Base-by-base conservation (phyloP, 2,797 vertebrate genomes). In the Gastrophryne carolinensis region DNA sequence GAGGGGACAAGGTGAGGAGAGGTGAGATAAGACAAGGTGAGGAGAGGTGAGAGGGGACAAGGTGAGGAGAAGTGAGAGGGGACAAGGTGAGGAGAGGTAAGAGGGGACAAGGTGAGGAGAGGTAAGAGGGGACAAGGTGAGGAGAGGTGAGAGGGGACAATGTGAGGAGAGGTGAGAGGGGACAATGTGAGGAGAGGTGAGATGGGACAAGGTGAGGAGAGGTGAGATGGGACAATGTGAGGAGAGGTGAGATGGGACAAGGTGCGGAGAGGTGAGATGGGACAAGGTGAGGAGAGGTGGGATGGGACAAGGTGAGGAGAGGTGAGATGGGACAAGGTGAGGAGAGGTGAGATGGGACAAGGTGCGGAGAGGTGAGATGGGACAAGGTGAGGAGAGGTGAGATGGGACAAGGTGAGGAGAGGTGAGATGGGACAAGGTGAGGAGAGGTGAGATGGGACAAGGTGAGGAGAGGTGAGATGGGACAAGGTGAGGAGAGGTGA, bases 141-240 rank as follows among this genome's bases (percentile, higher is more conserved):
- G n/a, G n/a, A n/a, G n/a, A n/a, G n/a, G n/a, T n/a, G n/a, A n/a
- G n/a, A n/a, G n/a, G n/a, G n/a, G n/a, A n/a, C n/a, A n/a, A n/a
- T n/a, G n/a, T n/a, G n/a, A n/a, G n/a, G n/a, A n/a, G n/a, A n/a
- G n/a, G n/a, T n/a, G n/a, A n/a, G n/a, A n/a, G n/a, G n/a, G n/a
- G n/a, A n/a, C n/a, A n/a, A n/a, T n/a, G n/a, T n/a, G n/a, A n/a
- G n/a, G n/a, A n/a, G n/a, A n/a, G n/a, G n/a, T n/a, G n/a, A 26
- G 23, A 49, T 15, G 10, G 19, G 32, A 62, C 76, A 68, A 47
- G 19, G 19, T 32, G 12, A 27, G 61, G 61, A 32, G 7, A 34
- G 60, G 24, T 63, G 19, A 21, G 64, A 32, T 13, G 21, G 72
- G 72, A n/a, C n/a, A n/a, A n/a, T n/a, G n/a, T n/a, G n/a, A n/a